Percentiles rank a stretch among this genome's conserved stretches.
phyloP scores from a whole-genome alignment of 1,140 invertebrate species.

The Caenorhabditis briggsae region DNA sequence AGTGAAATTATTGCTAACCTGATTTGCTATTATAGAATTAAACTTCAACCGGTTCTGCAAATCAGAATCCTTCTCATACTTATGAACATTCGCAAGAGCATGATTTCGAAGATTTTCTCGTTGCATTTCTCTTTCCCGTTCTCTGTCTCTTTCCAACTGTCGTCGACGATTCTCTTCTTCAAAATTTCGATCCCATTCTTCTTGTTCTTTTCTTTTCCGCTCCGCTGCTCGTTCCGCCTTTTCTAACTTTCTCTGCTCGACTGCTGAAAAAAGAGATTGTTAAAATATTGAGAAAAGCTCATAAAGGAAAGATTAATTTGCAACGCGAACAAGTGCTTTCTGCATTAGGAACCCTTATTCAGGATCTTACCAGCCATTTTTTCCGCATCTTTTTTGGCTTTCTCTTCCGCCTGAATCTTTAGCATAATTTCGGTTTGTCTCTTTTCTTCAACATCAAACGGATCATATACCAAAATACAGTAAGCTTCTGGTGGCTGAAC shows the following conservation, averaged over 20 bases:
- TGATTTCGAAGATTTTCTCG: background rate
- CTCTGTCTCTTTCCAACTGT: background rate
- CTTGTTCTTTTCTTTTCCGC: background rate
- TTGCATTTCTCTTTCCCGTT: background rate
- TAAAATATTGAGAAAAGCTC: too few relatives aligned
- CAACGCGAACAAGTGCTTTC: too few relatives aligned
- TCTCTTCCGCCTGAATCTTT: constrained; percentile 13
- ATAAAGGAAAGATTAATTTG: too few relatives aligned
- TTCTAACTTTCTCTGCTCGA: background rate
- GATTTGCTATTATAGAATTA: background rate
- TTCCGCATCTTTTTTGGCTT: background rate
- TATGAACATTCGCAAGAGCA: background rate
- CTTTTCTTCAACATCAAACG: background rate
- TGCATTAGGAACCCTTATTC: too few relatives aligned
- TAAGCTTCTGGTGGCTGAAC: constrained; percentile 20
- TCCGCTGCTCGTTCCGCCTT: background rate
- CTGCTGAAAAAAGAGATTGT: background rate
- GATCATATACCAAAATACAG: constrained; percentile 32
- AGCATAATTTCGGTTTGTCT: background rate
- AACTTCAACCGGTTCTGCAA: background rate
- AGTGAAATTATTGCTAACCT: background rate
- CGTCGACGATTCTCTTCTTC: background rate
- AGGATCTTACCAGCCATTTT: background rate
- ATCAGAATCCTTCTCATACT: background rate
- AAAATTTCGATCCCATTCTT: background rate